Percentiles rank a stretch among this genome's conserved stretches.
Conservation (phyloP, 2,888 invertebrate species). For the Drosophila maculinotata region DNA sequence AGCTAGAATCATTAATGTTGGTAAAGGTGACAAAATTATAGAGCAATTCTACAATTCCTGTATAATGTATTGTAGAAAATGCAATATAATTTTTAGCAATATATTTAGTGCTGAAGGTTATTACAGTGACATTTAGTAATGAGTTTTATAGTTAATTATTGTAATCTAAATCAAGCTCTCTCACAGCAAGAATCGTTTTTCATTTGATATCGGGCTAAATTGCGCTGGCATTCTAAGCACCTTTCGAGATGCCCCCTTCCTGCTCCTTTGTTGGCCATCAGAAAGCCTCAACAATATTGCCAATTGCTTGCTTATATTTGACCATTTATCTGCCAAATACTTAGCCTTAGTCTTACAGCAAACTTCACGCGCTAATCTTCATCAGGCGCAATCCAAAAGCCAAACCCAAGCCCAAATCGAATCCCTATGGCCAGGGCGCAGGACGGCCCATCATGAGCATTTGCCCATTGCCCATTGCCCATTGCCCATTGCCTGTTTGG, state of each 20-base stretch:
- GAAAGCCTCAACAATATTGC: conserved; percentile 18
- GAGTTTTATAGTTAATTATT: background rate
- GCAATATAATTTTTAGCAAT: too few relatives aligned
- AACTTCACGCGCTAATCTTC: conserved; percentile 67
- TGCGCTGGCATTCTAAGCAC: conserved; percentile 6
- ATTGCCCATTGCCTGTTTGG: conserved; percentile 65
- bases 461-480: conserved; percentile 62
- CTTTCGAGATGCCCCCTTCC: background rate
- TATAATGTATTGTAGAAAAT: too few relatives aligned
- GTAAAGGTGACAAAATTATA: too few relatives aligned
- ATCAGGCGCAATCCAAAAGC: conserved; percentile 50
- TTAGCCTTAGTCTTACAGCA: conserved; percentile 33
- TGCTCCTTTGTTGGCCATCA: background rate
- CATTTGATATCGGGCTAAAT: conserved; percentile 4
- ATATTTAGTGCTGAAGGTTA: too few relatives aligned
- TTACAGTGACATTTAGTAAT: background rate
- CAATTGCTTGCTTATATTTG: conserved; percentile 45
- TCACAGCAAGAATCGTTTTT: background rate
- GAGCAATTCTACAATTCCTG: too few relatives aligned
- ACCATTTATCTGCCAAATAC: conserved; percentile 60
- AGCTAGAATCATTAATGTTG: too few relatives aligned
- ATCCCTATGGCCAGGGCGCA: conserved; percentile 60
- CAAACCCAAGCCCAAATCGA: conserved; percentile 53
- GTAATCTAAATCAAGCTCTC: background rate
- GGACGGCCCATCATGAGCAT: conserved; percentile 60